Evolutionary conservation across 53 echinoderm and acorn worm species (phyloP).

Genomic region (Pentamera pediparva): DNA sequence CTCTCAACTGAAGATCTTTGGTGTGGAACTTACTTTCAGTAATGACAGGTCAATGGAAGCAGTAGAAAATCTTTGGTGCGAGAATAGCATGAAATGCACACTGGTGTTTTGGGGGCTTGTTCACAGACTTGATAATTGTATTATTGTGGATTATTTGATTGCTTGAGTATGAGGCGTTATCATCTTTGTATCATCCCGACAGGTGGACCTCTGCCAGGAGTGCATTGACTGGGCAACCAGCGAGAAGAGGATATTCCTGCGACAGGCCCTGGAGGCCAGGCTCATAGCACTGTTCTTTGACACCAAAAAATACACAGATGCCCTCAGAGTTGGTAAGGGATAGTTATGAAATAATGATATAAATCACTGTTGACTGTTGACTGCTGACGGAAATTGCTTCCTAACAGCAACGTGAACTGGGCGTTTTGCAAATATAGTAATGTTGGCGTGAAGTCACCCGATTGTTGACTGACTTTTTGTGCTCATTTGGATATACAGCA

Average conservation of each 20-base stretch:
- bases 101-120: no score
- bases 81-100: no score
- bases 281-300: slow-evolving; percentile 89
- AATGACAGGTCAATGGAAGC: no score
- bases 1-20: no score
- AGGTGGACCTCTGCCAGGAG: slow-evolving; percentile 83
- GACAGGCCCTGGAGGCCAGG: slow-evolving; percentile 89
- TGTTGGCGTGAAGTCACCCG: background rate
- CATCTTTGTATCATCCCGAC: no score
- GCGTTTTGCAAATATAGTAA: no score
- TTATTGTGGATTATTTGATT: background rate
- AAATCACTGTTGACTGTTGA: background rate
- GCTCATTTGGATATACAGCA: no score
- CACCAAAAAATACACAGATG: slow-evolving; percentile 88
- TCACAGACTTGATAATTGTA: background rate
- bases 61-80: no score
- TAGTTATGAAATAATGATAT: background rate
- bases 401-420: background rate
- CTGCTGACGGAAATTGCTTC: background rate
- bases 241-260: slow-evolving; percentile 90
- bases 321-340: slow-evolving; percentile 70
- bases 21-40: no score
- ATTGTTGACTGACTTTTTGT: no score
- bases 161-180: no score
- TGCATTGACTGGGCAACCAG: slow-evolving; percentile 95